Evolutionary conservation across 2,113 vertebrate genomes (phyloP).

Genomic region (Gila orcuttii): DNA sequence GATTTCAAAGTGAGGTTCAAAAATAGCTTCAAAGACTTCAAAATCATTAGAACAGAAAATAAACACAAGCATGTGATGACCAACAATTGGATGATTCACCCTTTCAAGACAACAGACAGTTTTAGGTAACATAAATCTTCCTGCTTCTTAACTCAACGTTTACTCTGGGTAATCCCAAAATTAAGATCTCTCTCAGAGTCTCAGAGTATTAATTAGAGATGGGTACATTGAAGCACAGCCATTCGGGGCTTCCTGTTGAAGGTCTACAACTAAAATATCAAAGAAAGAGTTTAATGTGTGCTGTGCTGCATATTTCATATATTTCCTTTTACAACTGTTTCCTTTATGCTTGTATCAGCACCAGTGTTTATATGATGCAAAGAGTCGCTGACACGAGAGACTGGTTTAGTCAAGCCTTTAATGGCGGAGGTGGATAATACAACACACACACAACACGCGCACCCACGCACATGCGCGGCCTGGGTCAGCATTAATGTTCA

Average conservation of each 20-base stretch:
- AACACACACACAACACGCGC: too few relatives aligned
- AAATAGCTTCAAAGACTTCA: constrained; percentile 56
- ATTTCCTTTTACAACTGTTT: constrained; percentile 2
- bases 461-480: too few relatives aligned
- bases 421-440: too few relatives aligned
- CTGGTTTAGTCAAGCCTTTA: too few relatives aligned
- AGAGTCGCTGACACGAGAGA: too few relatives aligned
- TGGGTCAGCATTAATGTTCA: too few relatives aligned
- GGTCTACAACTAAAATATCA: constrained; percentile 22
- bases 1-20: constrained; percentile 48
- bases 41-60: constrained; percentile 39
- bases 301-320: constrained; percentile 12
- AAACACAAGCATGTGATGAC: constrained; percentile 46
- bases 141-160: background rate
- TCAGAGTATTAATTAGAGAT: constrained; percentile 9
- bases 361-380: too few relatives aligned
- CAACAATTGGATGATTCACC: constrained; percentile 20
- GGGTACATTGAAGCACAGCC: background rate
- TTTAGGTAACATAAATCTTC: background rate
- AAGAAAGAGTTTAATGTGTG: background rate
- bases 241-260: background rate
- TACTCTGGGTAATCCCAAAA: background rate
- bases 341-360: background rate
- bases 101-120: background rate
- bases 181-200: background rate